Base-by-base conservation (phyloP, 2,888 invertebrate species). In the Anorthoa munda region DNA sequence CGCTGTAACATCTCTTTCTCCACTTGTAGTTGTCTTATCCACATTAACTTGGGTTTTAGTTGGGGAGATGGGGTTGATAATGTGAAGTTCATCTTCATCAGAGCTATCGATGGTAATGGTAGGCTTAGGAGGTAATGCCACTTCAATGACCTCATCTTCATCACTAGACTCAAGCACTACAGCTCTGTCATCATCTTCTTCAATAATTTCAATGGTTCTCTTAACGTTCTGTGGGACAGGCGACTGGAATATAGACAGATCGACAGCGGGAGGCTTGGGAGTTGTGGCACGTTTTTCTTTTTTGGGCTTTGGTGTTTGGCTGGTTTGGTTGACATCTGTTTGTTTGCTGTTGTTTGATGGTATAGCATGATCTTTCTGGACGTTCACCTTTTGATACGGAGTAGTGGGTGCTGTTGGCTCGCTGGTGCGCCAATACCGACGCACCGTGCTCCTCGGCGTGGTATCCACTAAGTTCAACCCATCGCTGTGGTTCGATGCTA, bases 71-170 rank as follows among this genome's bases (percentile, higher is more conserved):
- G 86, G 82, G 77, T 91, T 91, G 18, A 92, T 77, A 69, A 92
- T 82, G 21, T 88, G 82, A 13, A 92, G 80, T 79, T 95, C 95
- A 80, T 96, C 96, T 84, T 96, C 96, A 87, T 96, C 96, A 18
- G 96, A 96, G 87, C 96, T 96, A 78, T 96, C 96, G 78, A 96
- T 95, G 21, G 94, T 96, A 65, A 96, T 96, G 15, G 95, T 95
- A 0, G 95, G 96, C 85, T 95, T 95, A 4, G 95, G 95, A 72
- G 95, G 95, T 60, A 96, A 80, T n/a, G 91, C 94, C 46, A 96
- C 92, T 88, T 96, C 96, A 76, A 96, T 89, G 21, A 96, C 96
- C 80, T 96, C 96, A 90, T 96, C 96, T 67, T 96, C 96, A 88
- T 95, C 96, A 88, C 96, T 96, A 60, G 95, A 90, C 77, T 94